Evolutionary conservation across 2,797 vertebrate genomes (phyloP).

Genomic region (Sebastes trivittatus): DNA sequence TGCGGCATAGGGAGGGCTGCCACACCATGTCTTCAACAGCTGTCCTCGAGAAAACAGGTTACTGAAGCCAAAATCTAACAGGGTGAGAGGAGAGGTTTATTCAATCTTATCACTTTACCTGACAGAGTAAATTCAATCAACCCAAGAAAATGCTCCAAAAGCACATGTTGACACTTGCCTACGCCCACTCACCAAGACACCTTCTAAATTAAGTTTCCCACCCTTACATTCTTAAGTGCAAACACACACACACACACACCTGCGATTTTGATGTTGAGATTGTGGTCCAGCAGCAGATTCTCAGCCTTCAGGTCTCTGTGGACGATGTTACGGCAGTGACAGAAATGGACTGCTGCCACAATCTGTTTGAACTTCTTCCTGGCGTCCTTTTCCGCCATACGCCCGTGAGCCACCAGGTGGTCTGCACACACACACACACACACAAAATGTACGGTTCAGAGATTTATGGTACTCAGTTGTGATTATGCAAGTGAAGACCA

Average conservation of each 20-base stretch:
- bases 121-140: slow-evolving; percentile 18
- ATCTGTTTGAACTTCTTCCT: slow-evolving; percentile 98
- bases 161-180: slow-evolving; percentile 66
- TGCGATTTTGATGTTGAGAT: slow-evolving; percentile 99
- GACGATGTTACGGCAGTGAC: slow-evolving; percentile 96
- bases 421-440: slow-evolving; percentile 77
- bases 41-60: slow-evolving; percentile 97
- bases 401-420: slow-evolving; percentile 96
- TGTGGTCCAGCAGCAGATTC: slow-evolving; percentile 97
- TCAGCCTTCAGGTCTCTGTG: slow-evolving; percentile 98
- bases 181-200: slow-evolving; percentile 32
- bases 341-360: slow-evolving; percentile 95
- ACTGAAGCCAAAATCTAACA: slow-evolving; percentile 97
- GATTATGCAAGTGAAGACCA: not conserved
- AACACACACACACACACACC: slow-evolving; percentile 70
- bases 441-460: not conserved
- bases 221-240: not conserved
- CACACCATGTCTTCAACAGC: slow-evolving; percentile 98
- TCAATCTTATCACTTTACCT: slow-evolving; percentile 3
- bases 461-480: not conserved
- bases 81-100: not conserved
- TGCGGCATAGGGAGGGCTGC: slow-evolving; percentile 96
- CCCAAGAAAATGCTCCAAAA: slow-evolving; percentile 1
- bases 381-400: slow-evolving; percentile 98
- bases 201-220: slow-evolving; percentile 12